Conservation (phyloP, 1,140 invertebrate genomes). For the Cardiocondyla obscurior region DNA sequence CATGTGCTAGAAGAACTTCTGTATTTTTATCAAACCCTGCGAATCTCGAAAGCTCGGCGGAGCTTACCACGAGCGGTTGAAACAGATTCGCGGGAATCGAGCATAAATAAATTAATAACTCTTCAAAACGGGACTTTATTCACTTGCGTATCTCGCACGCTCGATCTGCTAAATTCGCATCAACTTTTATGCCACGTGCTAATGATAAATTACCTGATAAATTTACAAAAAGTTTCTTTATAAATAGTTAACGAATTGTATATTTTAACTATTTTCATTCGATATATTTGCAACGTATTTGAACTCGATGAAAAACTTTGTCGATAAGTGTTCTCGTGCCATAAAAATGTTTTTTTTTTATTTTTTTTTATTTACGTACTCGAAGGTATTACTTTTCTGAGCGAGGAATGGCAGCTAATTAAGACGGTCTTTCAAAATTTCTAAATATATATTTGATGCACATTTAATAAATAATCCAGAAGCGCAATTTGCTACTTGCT, state of each 20-base stretch:
- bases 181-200: not conserved
- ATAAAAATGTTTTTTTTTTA: no score
- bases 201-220: not conserved
- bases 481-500: not conserved
- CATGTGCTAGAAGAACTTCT: not conserved
- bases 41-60: constrained; percentile 19
- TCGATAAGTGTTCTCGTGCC: not conserved
- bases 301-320: not conserved
- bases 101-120: constrained; percentile 47
- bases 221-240: not conserved
- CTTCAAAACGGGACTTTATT: constrained; percentile 32
- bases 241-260: not conserved
- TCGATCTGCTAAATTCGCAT: constrained; percentile 11
- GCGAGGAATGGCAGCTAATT: not conserved
- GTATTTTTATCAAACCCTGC: constrained; percentile 15
- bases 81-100: not conserved
- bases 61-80: constrained; percentile 3
- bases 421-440: not conserved
- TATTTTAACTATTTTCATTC: not conserved
- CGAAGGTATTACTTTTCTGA: not conserved
- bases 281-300: not conserved
- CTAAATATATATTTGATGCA: not conserved
- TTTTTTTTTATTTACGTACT: not conserved
- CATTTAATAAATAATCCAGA: not conserved
- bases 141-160: not conserved